Percentiles rank a stretch among this genome's conserved stretches.
phyloP scores from a whole-genome alignment of 1,140 invertebrate genomes.

The Drosophila seguyi region DNA sequence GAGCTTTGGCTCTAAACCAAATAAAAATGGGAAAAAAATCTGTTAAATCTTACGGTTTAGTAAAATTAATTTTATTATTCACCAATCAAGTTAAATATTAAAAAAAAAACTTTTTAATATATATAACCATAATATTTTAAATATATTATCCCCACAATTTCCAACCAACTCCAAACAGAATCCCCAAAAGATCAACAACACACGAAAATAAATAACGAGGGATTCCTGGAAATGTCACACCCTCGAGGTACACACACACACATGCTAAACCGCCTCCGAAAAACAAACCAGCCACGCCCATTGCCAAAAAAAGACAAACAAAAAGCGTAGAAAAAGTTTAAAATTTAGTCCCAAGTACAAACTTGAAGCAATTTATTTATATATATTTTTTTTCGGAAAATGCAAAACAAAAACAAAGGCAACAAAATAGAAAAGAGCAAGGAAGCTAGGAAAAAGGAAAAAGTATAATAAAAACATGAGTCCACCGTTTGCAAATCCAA shows the following conservation, averaged over 20 bases:
- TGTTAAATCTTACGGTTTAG: neutral
- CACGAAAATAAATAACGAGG: constrained; percentile 14
- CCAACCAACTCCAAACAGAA: neutral
- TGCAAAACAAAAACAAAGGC: constrained; percentile 16
- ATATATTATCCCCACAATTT: constrained; percentile 9
- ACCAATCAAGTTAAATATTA: no score
- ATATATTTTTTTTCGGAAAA: constrained; percentile 1
- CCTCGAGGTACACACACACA: constrained; percentile 4
- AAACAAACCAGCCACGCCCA: constrained; percentile 29
- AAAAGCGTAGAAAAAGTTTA: constrained; percentile 36
- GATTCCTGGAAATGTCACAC: constrained; percentile 16
- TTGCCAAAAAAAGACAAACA: neutral
- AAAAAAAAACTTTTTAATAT: neutral
- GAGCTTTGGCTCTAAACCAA: no score
- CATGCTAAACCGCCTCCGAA: constrained; percentile 3
- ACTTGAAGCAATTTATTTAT: constrained; percentile 60
- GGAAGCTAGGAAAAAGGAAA: constrained; percentile 18
- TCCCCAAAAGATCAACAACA: constrained; percentile 2
- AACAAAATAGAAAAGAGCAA: constrained; percentile 15
- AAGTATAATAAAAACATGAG: constrained; percentile 59
- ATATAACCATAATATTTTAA: constrained; percentile 1
- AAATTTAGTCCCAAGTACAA: constrained; percentile 34
- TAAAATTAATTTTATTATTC: neutral
- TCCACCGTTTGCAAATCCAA: constrained; percentile 46
- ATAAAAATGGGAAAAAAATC: neutral